phyloP scores from a whole-genome alignment of 2,888 invertebrate species.

The Beris morrisii region DNA sequence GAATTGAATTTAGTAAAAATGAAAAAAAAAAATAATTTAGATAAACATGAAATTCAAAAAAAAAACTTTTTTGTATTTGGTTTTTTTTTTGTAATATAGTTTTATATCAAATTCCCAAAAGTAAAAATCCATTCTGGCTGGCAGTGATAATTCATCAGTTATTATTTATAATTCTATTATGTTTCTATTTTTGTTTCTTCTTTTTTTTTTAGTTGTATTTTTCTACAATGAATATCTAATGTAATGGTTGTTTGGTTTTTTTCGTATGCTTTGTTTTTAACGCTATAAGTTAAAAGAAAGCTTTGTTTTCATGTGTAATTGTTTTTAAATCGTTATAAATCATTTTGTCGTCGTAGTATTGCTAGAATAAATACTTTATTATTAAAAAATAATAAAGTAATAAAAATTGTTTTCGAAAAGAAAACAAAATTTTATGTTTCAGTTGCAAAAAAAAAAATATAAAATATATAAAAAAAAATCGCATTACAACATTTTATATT shows the following conservation, averaged over 20 bases:
- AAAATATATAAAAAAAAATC: neutral
- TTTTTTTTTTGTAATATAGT: neutral
- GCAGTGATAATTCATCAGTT: slow-evolving; percentile 27
- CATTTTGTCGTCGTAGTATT: neutral
- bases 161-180: slow-evolving; percentile 8
- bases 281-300: neutral
- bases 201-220: slow-evolving; percentile 18
- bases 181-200: slow-evolving; percentile 5
- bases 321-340: neutral
- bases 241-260: slow-evolving; percentile 28
- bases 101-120: slow-evolving; percentile 9
- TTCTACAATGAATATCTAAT: slow-evolving; percentile 28
- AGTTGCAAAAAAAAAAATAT: neutral
- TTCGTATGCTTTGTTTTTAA: slow-evolving; percentile 13
- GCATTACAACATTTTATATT: too few species aligned
- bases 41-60: too few species aligned
- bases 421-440: neutral
- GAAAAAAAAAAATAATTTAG: too few species aligned
- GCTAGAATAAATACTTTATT: too few species aligned
- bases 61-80: too few species aligned
- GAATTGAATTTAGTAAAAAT: too few species aligned
- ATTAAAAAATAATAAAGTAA: neutral
- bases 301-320: too few species aligned
- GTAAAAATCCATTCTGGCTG: slow-evolving; percentile 26
- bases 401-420: slow-evolving; percentile 8